phyloP scores from a whole-genome alignment of 30 jellyfish, hydroid and myxozoan genomes.

The Cassiopea andromeda region DNA sequence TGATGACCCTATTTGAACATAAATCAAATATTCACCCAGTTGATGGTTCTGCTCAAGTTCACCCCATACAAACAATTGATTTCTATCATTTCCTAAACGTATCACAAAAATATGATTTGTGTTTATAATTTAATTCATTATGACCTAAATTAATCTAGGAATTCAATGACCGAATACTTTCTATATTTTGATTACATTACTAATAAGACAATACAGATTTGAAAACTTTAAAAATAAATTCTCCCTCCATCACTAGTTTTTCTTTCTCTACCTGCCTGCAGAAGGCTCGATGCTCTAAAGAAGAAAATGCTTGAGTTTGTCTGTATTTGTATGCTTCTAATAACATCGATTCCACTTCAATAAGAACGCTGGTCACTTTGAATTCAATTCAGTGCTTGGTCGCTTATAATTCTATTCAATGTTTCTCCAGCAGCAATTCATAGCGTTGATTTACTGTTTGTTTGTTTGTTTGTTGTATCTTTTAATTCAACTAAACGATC shows the following conservation, averaged over 20 bases:
- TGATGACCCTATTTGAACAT: background rate
- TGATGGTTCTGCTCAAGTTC: background rate
- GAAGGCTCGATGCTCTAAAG: no score
- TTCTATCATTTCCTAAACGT: slow-evolving; percentile 9
- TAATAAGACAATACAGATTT: background rate
- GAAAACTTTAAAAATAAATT: background rate
- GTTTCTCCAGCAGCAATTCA: no score
- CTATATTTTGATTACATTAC: background rate
- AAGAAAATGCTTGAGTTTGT: background rate
- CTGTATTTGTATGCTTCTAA: no score
- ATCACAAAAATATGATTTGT: background rate
- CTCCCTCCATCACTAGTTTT: background rate
- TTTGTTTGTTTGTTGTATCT: no score
- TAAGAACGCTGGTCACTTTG: no score
- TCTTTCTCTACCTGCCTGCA: background rate
- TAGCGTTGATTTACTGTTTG: no score
- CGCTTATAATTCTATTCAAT: no score
- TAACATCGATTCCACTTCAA: no score
- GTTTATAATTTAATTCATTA: background rate
- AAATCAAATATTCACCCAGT: background rate
- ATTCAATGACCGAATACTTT: slow-evolving; percentile 5
- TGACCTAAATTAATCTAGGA: background rate
- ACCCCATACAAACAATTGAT: slow-evolving; percentile 3
- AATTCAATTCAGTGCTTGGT: no score
- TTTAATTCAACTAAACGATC: no score